Conservation (phyloP, 2,888 invertebrate genomes). For the Acleris literana region DNA sequence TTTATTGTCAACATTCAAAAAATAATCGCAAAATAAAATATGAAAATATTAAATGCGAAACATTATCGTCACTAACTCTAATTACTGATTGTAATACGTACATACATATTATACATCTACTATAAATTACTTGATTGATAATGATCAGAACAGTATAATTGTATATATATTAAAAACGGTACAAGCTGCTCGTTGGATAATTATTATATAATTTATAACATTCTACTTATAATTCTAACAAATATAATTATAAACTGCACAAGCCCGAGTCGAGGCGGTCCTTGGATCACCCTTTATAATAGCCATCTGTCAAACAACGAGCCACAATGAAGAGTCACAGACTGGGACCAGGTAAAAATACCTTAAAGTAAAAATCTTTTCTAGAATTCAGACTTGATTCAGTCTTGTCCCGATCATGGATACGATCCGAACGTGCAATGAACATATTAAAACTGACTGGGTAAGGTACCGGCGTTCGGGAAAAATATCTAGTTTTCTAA, state of each 20-base stretch:
- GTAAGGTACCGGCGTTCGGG: slow-evolving; percentile 10
- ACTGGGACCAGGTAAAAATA: slow-evolving; percentile 34
- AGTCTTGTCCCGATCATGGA: slow-evolving; percentile 60
- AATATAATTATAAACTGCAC: slow-evolving; percentile 36
- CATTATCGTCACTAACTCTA: slow-evolving; percentile 61
- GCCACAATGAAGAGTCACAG: slow-evolving; percentile 13
- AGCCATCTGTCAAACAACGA: slow-evolving; percentile 20
- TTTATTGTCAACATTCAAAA: slow-evolving; percentile 41
- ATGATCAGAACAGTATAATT: slow-evolving; percentile 67
- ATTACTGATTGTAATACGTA: slow-evolving; percentile 61
- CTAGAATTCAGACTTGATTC: slow-evolving; percentile 66
- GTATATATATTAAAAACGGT: slow-evolving; percentile 49
- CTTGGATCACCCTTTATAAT: slow-evolving; percentile 6
- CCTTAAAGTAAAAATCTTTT: slow-evolving; percentile 32
- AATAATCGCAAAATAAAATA: slow-evolving; percentile 57
- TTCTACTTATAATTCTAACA: slow-evolving; percentile 38
- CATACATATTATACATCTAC: slow-evolving; percentile 64
- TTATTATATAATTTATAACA: slow-evolving; percentile 40
- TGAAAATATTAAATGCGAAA: slow-evolving; percentile 75
- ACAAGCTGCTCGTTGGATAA: slow-evolving; percentile 41
- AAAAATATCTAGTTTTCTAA: background rate
- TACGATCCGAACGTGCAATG: slow-evolving; percentile 42
- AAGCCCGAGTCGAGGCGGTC: slow-evolving; percentile 26
- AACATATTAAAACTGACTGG: slow-evolving; percentile 15
- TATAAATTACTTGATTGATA: slow-evolving; percentile 63